These are phyloP conservation scores for Silurus glanis DNA, from an alignment of 2,113 vertebrate genomes.

Conservation along the genomic window DNA sequence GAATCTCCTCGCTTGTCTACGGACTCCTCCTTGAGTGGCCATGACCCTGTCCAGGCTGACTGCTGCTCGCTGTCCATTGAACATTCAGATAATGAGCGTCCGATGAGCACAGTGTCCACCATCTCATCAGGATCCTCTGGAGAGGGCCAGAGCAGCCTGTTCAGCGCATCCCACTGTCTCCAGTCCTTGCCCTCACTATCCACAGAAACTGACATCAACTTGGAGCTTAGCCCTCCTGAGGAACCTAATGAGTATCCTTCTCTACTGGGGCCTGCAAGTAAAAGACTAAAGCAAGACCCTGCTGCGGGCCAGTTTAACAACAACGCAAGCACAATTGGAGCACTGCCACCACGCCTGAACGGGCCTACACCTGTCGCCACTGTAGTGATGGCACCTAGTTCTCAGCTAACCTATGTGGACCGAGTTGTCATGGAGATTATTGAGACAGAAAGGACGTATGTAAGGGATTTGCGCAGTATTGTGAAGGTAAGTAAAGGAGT, in stretches of 20 bases:
- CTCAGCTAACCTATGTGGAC: slow-evolving; percentile 86
- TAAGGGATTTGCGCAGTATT: slow-evolving; percentile 88
- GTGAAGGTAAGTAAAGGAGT: slow-evolving; percentile 81
- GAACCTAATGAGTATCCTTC: slow-evolving; percentile 37
- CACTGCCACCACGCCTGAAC: slow-evolving; percentile 18
- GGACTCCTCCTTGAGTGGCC: slow-evolving; percentile 65
- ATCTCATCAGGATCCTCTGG: slow-evolving; percentile 78
- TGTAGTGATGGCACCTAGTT: slow-evolving; percentile 68
- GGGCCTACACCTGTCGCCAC: slow-evolving; percentile 70
- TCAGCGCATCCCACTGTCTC: background rate
- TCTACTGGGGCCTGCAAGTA: background rate
- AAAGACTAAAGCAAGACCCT: slow-evolving; percentile 42
- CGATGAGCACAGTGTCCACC: slow-evolving; percentile 73
- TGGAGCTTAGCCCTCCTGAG: slow-evolving; percentile 70
- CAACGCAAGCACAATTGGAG: slow-evolving; percentile 67
- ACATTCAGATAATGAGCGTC: slow-evolving; percentile 71
- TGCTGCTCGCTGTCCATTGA: slow-evolving; percentile 66
- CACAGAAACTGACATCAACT: slow-evolving; percentile 57
- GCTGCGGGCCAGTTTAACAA: slow-evolving; percentile 61
- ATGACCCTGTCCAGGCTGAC: slow-evolving; percentile 73
- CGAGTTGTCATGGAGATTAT: slow-evolving; percentile 93
- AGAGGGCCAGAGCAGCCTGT: slow-evolving; percentile 56
- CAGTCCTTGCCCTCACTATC: background rate
- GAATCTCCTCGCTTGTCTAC: slow-evolving; percentile 76
- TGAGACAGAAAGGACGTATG: slow-evolving; percentile 92